Base-by-base conservation (phyloP, 2,888 invertebrate species). In the Stenolophus ochropezus region DNA sequence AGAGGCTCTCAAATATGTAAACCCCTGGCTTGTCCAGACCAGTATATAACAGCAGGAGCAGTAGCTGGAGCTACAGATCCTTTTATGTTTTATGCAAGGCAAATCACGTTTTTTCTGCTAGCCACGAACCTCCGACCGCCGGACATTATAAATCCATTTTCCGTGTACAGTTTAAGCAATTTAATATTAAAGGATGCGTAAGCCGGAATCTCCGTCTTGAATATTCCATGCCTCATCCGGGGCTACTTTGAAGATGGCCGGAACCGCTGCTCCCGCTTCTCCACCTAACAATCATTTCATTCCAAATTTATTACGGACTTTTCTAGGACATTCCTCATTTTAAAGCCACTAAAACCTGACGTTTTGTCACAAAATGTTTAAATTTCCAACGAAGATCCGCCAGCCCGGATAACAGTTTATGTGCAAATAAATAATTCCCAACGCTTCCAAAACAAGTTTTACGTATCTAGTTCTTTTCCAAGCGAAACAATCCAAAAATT, bases 71-170 rank as follows among this genome's bases (percentile, higher is more conserved):
- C 33, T 42, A 42, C 25, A 71, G 79, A 78, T 71, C 79, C 71
- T 79, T 79, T 71, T 79, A 79, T 79, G 71, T 79, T 79, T 79
- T 79, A 79, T 79, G 71, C 79, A 79, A 79, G 58, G 79, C 79
- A 79, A 79, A 69, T 71, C 79, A 79, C 79, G 79, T 79, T 79
- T 79, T 79, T 79, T 79, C 51, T 51, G 14, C 53, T 21, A 42
- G 65, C 79, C 65, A 69, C 65, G 33, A 69, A 69, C 65, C 79
- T 79, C 56, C 79, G 71, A 18, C 25, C 79, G 71, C 25, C 25
- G 69, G 79, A 71, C 79, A 79, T 79, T 79, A 79, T 79, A 79
- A 79, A 79, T 79, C 79, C 69, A 79, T 79, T 79, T 71, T 79
- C 79, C 79, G 71, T 79, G 79, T 71, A 79, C 51, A 79, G 79